phyloP scores from a whole-genome alignment of 2,888 invertebrate species.

The Anaspis maculata region DNA sequence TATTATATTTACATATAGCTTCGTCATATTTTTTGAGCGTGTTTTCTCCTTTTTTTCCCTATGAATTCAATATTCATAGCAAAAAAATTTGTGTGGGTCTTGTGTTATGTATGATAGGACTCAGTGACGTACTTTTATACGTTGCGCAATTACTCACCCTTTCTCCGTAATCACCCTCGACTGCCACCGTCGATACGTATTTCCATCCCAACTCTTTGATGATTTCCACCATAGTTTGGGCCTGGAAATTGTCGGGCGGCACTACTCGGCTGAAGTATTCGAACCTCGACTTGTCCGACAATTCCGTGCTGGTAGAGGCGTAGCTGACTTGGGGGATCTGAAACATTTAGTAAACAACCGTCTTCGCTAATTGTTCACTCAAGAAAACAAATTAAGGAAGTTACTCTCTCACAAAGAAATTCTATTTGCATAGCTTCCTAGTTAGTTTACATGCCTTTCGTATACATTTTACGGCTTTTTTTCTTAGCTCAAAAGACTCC shows the following conservation, averaged over 20 bases:
- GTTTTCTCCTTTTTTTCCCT: no score
- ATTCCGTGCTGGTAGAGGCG: constrained; percentile 61
- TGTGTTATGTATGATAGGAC: no score
- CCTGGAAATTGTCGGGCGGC: constrained; percentile 64
- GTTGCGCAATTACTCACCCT: constrained; percentile 42
- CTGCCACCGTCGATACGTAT: constrained; percentile 68
- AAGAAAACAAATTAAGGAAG: constrained; percentile 14
- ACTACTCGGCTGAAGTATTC: constrained; percentile 63
- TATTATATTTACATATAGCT: no score
- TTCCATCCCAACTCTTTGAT: constrained; percentile 61
- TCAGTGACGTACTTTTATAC: no score
- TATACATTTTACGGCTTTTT: constrained; percentile 7
- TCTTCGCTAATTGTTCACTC: constrained; percentile 12
- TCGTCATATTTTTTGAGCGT: no score
- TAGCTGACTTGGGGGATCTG: constrained; percentile 65
- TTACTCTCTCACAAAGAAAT: constrained; percentile 13
- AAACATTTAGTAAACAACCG: constrained; percentile 13
- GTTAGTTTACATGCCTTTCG: constrained; percentile 8
- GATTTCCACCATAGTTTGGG: constrained; percentile 60
- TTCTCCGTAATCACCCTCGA: constrained; percentile 70
- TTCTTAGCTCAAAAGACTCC: no score
- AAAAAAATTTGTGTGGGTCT: no score
- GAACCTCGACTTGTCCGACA: constrained; percentile 61
- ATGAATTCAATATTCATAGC: no score
- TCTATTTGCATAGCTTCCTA: constrained; percentile 9